Percentiles rank a stretch among this genome's conserved stretches.
Evolutionary conservation across 2,113 vertebrate genomes (phyloP).

Genomic region (Pao palembangensis): DNA sequence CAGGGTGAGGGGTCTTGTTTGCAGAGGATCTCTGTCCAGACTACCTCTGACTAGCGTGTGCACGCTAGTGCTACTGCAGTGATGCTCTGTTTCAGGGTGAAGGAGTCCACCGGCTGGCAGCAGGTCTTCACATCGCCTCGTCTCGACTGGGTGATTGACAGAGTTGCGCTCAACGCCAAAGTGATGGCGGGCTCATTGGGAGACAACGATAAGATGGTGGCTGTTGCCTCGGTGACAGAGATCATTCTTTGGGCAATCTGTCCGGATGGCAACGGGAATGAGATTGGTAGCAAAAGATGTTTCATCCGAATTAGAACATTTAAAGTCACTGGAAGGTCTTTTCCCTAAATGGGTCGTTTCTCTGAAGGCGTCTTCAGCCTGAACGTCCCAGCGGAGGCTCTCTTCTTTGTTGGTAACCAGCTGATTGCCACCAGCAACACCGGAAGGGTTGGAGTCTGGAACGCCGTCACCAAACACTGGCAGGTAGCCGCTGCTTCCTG

Average conservation of each 20-base stretch:
- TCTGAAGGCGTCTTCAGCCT: slow-evolving; percentile 84
- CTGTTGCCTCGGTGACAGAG: slow-evolving; percentile 80
- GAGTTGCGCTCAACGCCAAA: slow-evolving; percentile 86
- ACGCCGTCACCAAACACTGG: slow-evolving; percentile 95
- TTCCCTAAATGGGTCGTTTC: background rate
- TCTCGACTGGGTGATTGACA: slow-evolving; percentile 87
- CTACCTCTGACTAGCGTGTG: too few relatives aligned
- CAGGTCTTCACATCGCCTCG: slow-evolving; percentile 87
- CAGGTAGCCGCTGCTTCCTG: slow-evolving; percentile 73
- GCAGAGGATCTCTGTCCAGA: too few relatives aligned
- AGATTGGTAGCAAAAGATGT: slow-evolving; percentile 77
- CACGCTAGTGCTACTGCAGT: background rate
- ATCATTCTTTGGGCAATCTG: slow-evolving; percentile 90
- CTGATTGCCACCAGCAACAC: slow-evolving; percentile 91
- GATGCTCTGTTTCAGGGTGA: slow-evolving; percentile 74
- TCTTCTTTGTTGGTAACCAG: slow-evolving; percentile 93
- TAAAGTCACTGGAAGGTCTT: background rate
- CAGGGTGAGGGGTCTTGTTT: too few relatives aligned
- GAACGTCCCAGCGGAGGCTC: slow-evolving; percentile 84
- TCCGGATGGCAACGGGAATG: slow-evolving; percentile 81
- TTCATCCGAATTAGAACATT: background rate
- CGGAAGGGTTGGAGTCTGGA: slow-evolving; percentile 91
- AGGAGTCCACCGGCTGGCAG: slow-evolving; percentile 91
- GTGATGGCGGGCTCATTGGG: slow-evolving; percentile 83
- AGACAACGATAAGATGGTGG: slow-evolving; percentile 93